Evolutionary conservation across 1,140 invertebrate species (phyloP), one percentile per base, ranked within the genome.

Genomic region (Pantala flavescens): DNA sequence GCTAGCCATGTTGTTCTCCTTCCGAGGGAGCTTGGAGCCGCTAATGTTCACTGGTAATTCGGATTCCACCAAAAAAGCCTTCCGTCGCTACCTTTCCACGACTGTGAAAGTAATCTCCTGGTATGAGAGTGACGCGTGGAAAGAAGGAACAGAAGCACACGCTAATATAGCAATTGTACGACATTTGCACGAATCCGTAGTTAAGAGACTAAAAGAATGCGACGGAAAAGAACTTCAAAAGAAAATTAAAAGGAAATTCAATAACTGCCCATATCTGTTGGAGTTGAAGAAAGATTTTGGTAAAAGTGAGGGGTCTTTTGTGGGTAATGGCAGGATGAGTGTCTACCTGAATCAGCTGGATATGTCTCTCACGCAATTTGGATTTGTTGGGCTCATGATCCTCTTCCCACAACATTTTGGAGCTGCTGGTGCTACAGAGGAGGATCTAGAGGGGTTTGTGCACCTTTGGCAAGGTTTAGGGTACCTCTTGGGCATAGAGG

Each of bases 331-430:
- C 0, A 87, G 88, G 1, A 80, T 86, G 7, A 78, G 80, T 16
- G 28, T 36, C 3, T 74, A 72, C 70, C 79, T 88, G 0, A 88
- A 87, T 0, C 95, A 97, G 81, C 86, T 89, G 75, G 93, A 96
- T 77, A 88, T 97, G 87, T 89, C 89, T 0, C 78, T 95, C 0
- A 94, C 95, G 0, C 92, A 93, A 80, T 94, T 93, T 78, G 92
- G 91, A 14, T 97, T 97, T 78, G 88, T 96, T 77, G 94, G 93
- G 0, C 89, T 90, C 73, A 85, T 88, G 0, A 78, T 94, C 0
- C 76, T 92, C 7, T 87, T 88, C 55, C 87, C 90, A 0, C 82
- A 89, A 71, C 81, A 86, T 23, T 81, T 84, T 76, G 85, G 85
- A 0, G 77, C 84, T 0, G 71, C 70, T 9, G 71, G 74, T 0